phyloP scores from a whole-genome alignment of 2,888 invertebrate genomes.

The Noctua janthina region DNA sequence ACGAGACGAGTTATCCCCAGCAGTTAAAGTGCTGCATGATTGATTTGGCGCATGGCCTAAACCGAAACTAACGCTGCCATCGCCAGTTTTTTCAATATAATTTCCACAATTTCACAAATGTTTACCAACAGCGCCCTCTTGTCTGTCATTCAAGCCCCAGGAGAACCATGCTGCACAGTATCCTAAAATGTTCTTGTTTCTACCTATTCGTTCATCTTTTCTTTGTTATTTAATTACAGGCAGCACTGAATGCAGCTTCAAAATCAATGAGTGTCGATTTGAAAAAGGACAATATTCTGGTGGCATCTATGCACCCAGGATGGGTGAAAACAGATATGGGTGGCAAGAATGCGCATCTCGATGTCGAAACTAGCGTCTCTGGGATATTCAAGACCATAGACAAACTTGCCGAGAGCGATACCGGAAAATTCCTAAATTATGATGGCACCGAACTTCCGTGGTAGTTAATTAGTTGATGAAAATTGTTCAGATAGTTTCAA shows the following conservation, averaged over 20 bases:
- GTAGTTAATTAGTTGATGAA: conserved; percentile 85
- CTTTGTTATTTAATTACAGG: conserved; percentile 85
- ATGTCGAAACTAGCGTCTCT: conserved; percentile 92
- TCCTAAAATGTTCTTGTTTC: not conserved
- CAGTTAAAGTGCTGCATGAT: not conserved
- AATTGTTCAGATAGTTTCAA: not conserved
- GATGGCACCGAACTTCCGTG: conserved; percentile 94
- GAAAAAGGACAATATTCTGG: conserved; percentile 93
- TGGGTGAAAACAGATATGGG: conserved; percentile 98
- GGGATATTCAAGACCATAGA: conserved; percentile 92
- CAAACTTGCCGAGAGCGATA: conserved; percentile 91
- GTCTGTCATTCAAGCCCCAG: not conserved
- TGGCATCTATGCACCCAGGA: conserved; percentile 95
- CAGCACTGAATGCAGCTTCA: conserved; percentile 96
- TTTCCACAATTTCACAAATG: not conserved
- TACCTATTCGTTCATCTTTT: not conserved
- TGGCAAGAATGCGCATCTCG: conserved; percentile 94
- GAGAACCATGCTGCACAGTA: not conserved
- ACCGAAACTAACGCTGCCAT: not conserved
- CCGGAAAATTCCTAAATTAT: conserved; percentile 94
- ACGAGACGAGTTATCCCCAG: not conserved
- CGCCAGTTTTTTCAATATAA: not conserved
- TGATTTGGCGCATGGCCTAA: not conserved
- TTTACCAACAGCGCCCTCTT: not conserved
- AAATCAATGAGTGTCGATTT: conserved; percentile 96